Evolutionary conservation across 2,888 invertebrate genomes (phyloP).

Genomic region (Drosophila pegasa): DNA sequence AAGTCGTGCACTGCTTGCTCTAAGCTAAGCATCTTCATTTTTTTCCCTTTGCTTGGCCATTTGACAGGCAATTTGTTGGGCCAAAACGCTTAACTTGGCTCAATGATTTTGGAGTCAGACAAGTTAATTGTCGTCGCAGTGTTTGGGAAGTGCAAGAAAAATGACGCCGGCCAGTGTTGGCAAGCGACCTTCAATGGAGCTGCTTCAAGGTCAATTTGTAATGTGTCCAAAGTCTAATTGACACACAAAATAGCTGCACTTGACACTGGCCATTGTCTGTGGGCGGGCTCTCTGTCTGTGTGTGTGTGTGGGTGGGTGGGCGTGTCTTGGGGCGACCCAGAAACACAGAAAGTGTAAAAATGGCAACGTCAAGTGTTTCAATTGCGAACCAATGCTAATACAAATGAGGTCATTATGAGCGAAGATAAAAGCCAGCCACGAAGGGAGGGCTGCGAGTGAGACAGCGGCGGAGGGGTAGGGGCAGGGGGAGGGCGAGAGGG

Average conservation of each 20-base stretch:
- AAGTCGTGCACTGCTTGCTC: not conserved
- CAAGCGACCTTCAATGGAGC: conserved; percentile 39
- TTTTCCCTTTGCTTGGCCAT: not conserved
- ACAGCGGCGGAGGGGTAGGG: not conserved
- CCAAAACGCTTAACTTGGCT: conserved; percentile 1
- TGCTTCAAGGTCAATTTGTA: conserved; percentile 51
- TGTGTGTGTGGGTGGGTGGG: conserved; percentile 9
- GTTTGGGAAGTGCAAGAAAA: not conserved
- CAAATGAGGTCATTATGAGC: conserved; percentile 78
- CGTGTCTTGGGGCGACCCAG: conserved; percentile 61
- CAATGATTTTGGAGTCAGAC: conserved; percentile 12
- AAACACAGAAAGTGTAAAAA: conserved; percentile 53
- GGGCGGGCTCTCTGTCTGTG: conserved; percentile 12
- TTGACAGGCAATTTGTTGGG: conserved; percentile 35
- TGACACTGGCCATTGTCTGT: conserved; percentile 52
- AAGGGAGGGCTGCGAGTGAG: not conserved
- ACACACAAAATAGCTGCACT: conserved; percentile 71
- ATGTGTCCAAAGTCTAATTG: conserved; percentile 59
- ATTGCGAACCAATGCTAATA: conserved; percentile 74
- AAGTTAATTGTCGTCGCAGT: conserved; percentile 21
- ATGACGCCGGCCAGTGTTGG: conserved; percentile 7
- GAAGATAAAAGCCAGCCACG: conserved; percentile 13
- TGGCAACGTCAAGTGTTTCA: conserved; percentile 59
- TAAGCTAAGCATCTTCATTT: not conserved
- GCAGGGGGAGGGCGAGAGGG: not conserved